A percentile compares a stretch with the other conserved stretches of the same genome.
Conservation (phyloP, 2,113 vertebrate species). For the Gopherus flavomarginatus region DNA sequence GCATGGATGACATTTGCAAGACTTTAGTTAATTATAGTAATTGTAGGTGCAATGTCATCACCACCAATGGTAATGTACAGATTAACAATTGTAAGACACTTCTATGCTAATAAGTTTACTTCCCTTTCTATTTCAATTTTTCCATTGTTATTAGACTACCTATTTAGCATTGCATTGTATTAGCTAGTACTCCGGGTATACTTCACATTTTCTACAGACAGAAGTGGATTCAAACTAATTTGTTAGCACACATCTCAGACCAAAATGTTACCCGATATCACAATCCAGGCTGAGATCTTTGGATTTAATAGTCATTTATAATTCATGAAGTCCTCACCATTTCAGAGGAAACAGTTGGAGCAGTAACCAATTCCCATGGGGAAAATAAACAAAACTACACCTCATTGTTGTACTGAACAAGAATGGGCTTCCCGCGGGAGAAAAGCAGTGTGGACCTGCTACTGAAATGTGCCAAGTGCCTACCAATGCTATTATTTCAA, state of each 20-base stretch:
- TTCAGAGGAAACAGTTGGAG: background rate
- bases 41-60: background rate
- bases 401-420: background rate
- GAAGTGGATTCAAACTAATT: background rate
- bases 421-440: rapidly evolving
- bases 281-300: background rate
- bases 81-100: background rate
- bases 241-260: conserved; percentile 11
- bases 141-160: background rate
- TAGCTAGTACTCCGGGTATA: background rate
- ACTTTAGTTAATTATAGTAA: background rate
- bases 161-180: background rate
- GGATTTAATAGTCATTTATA: background rate
- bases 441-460: background rate
- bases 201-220: conserved; percentile 3
- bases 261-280: conserved; percentile 27
- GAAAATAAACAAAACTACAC: background rate
- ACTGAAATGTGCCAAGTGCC: background rate
- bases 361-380: background rate
- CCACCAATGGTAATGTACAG: background rate
- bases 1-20: background rate
- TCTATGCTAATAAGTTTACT: background rate
- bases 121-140: background rate
- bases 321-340: background rate
- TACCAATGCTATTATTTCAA: background rate